phyloP scores from a whole-genome alignment of 1,140 invertebrate species.

The Leptestheria dahalacensis region DNA sequence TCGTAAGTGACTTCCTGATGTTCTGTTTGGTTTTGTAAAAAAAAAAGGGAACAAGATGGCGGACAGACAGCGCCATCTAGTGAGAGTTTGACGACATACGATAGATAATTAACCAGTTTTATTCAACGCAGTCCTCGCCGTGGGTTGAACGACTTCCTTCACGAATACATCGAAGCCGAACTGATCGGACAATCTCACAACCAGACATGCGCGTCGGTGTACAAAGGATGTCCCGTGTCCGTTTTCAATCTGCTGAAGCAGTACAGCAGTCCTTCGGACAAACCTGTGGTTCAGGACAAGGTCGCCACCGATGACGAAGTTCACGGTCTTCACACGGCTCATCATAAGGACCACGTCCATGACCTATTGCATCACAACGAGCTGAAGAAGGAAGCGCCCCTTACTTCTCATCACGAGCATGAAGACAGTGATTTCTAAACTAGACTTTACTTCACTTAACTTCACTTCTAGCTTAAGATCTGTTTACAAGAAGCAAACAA shows the following conservation, averaged over 20 bases:
- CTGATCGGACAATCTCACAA: conserved; percentile 12
- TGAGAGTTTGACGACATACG: no score
- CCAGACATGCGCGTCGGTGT: conserved; percentile 6
- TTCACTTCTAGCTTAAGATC: no score
- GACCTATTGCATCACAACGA: no score
- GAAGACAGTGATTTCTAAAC: no score
- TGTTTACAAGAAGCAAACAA: no score
- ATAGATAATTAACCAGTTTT: not conserved
- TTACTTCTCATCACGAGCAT: no score
- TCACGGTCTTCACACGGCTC: not conserved
- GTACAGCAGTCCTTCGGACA: conserved; percentile 14
- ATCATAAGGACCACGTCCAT: not conserved
- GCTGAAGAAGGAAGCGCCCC: no score
- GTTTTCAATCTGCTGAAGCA: conserved; percentile 12
- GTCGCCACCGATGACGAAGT: not conserved
- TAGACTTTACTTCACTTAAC: no score
- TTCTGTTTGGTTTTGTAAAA: not conserved
- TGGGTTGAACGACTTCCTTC: conserved; percentile 14
- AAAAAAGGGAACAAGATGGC: no score
- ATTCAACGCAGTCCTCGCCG: conserved; percentile 5
- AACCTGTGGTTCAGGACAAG: not conserved
- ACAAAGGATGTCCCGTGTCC: conserved; percentile 11
- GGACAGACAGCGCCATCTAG: no score
- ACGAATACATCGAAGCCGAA: conserved; percentile 16
- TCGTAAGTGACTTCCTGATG: conserved; percentile 11